Evolutionary conservation across 2,113 vertebrate genomes (phyloP), one percentile per base, ranked within the genome.

Genomic region (Shinisaurus crocodilurus): DNA sequence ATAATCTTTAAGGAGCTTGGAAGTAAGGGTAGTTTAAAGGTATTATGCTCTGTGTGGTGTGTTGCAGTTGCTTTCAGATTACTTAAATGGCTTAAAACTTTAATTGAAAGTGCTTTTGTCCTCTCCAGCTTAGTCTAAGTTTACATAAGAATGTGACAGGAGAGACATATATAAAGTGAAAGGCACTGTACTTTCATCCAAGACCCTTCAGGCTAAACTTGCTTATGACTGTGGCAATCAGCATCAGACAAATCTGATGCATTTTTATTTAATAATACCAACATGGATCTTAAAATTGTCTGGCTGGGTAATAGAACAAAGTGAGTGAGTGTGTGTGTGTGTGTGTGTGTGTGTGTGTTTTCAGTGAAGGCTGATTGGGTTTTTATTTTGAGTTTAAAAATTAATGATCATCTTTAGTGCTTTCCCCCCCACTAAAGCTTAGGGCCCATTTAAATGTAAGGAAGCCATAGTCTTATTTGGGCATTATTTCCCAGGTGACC

Each of bases 71-170:
- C 15, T 92, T 92, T 87, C 80, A 18, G 20, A 92, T 23, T 88
- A 87, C 12, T 85, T 89, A 69, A 91, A 84, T 77, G 13, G 6
- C 5, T 92, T 92, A 88, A 93, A 90, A 75, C 27, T 40, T 82
- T 16, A 91, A 0, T 2, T 89, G 20, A 90, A 89, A 90, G 23
- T 69, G 5, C 5, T 90, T 92, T 91, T 88, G 48, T 80, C 0
- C 0, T 85, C 37, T 12, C 1, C 72, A 85, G 1, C 1, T 90
- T 89, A 81, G 2, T 43, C 87, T 45, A 90, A 63, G 27, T 82
- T 37, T 77, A 75, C 34, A n/a, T 16, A 89, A 82, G 79, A 82
- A 18, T 75, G 34, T 79, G 12, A 48, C 45, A 87, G 48, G 2
- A 91, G n/a, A 91, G 25, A 85, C 85, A 1, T 45, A 80, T 27